Evolutionary conservation across 2,888 invertebrate species (phyloP).

Genomic region (Sericinus montela): DNA sequence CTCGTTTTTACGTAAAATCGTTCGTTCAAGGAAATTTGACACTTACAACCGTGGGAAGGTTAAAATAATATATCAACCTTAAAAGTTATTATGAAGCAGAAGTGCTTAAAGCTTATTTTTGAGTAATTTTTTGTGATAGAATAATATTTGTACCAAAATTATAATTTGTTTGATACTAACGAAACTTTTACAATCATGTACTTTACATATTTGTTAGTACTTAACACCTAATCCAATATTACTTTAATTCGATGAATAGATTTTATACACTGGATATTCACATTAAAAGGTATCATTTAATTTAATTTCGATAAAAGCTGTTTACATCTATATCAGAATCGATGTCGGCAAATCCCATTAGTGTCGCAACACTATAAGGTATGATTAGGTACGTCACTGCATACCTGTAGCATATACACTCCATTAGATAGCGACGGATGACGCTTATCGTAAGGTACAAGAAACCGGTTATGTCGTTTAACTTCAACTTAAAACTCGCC

Average conservation of each 20-base stretch:
- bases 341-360: slow-evolving; percentile 15
- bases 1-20: neutral
- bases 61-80: no score
- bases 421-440: neutral
- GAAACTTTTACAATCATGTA: no score
- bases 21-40: neutral
- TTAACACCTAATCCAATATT: no score
- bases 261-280: neutral
- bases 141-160: no score
- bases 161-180: no score
- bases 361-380: neutral
- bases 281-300: slow-evolving; percentile 18
- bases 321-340: slow-evolving; percentile 16
- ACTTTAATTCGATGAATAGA: no score
- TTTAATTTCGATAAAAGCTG: slow-evolving; percentile 17
- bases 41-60: slow-evolving; percentile 7
- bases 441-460: slow-evolving; percentile 2
- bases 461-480: slow-evolving; percentile 5
- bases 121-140: no score
- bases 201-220: no score
- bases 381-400: slow-evolving; percentile 1
- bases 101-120: no score
- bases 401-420: neutral
- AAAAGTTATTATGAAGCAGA: no score
- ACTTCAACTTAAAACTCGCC: neutral